Conservation (phyloP, 2,113 vertebrate genomes). For the Cyanocitta stelleri region DNA sequence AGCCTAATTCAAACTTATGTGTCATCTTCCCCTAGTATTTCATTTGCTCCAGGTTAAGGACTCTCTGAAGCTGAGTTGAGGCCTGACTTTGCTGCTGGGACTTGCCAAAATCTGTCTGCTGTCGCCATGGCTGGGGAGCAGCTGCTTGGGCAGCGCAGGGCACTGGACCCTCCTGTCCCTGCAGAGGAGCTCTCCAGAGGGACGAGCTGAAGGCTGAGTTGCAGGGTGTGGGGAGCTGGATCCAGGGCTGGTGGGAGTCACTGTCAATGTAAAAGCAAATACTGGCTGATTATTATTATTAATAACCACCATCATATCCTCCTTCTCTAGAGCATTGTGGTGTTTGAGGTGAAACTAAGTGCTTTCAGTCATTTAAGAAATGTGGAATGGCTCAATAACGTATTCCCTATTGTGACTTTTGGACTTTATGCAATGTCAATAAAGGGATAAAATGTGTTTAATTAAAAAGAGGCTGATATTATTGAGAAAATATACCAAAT, state of each 20-base stretch:
- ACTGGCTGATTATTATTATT: neutral
- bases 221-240: neutral
- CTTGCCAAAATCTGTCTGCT: neutral
- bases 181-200: neutral
- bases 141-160: neutral
- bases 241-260: neutral
- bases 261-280: neutral
- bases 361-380: neutral
- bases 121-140: neutral
- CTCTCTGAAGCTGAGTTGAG: neutral
- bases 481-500: slow-evolving; percentile 11
- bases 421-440: neutral
- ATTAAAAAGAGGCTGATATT: slow-evolving; percentile 40
- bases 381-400: neutral
- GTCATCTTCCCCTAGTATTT: neutral
- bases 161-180: fast-evolving
- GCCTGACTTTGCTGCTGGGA: neutral
- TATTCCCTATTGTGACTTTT: slow-evolving; percentile 25
- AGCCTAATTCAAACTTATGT: neutral
- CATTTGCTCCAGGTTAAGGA: neutral
- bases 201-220: neutral
- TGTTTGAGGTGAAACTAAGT: neutral
- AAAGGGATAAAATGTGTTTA: slow-evolving; percentile 43
- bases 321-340: neutral
- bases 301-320: neutral